Conservation (phyloP, 2,888 invertebrate species). For the Drosophila meridiana region DNA sequence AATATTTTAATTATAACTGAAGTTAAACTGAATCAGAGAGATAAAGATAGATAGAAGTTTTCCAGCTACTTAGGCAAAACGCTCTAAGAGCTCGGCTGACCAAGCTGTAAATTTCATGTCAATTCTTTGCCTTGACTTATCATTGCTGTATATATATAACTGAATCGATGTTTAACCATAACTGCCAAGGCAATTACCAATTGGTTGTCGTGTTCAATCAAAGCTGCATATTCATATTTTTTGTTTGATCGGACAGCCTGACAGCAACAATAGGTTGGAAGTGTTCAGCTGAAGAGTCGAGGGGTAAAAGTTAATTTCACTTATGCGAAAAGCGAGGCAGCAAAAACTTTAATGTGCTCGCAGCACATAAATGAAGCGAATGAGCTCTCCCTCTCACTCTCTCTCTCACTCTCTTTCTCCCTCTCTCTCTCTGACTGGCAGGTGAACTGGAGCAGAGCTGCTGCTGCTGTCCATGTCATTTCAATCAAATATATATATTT, state of each 20-base stretch:
- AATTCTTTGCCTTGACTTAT: constrained; percentile 11
- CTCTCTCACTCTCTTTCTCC: neutral
- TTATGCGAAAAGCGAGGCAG: constrained; percentile 40
- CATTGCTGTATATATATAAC: constrained; percentile 2
- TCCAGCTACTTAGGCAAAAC: no score
- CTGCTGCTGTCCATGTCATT: constrained; percentile 55
- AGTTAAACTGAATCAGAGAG: neutral
- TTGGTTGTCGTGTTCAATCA: constrained; percentile 15
- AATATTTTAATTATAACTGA: neutral
- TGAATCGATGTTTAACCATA: constrained; percentile 16
- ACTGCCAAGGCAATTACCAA: constrained; percentile 9
- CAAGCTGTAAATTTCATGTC: neutral
- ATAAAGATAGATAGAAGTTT: neutral
- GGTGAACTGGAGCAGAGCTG: constrained; percentile 41
- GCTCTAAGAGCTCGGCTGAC: neutral
- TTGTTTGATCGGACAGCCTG: constrained; percentile 27
- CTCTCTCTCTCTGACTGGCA: constrained; percentile 18
- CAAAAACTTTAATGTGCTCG: constrained; percentile 56
- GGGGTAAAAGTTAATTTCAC: constrained; percentile 54
- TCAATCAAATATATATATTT: constrained; percentile 62
- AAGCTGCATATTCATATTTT: constrained; percentile 5
- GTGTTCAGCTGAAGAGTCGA: constrained; percentile 14
- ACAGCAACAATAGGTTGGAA: constrained; percentile 40
- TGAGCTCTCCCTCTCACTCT: neutral
- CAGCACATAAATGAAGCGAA: constrained; percentile 32